A percentile compares a stretch with the other conserved stretches of the same genome.
Evolutionary conservation across 2,888 invertebrate species (phyloP).

Genomic region (Nomada flava): DNA sequence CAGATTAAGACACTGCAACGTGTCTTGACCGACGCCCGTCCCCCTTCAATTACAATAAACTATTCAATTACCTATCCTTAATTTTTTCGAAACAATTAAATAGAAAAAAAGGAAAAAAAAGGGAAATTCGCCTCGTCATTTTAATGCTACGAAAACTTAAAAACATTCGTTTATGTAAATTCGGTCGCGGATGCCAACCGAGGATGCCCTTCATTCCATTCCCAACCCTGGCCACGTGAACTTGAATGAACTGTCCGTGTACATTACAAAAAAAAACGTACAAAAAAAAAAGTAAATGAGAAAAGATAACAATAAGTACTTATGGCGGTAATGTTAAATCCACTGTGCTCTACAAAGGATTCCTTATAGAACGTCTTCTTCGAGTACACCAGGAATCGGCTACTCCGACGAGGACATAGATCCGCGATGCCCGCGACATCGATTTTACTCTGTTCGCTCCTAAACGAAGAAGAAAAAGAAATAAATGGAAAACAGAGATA

Average conservation of each 20-base stretch:
- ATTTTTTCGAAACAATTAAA: conserved; percentile 3
- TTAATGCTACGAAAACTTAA: neutral
- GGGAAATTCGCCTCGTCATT: too few relatives aligned
- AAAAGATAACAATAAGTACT: conserved; percentile 63
- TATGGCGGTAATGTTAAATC: conserved; percentile 53
- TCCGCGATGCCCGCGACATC: conserved; percentile 44
- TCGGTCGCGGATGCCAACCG: conserved; percentile 31
- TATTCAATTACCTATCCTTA: neutral
- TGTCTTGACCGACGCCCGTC: conserved; percentile 24
- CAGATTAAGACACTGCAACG: conserved; percentile 56
- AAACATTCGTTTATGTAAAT: neutral
- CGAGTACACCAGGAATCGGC: conserved; percentile 6
- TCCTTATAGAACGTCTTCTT: conserved; percentile 30
- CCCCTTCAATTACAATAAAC: neutral
- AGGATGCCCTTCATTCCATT: conserved; percentile 22
- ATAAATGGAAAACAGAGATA: conserved; percentile 11
- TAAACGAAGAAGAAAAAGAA: neutral
- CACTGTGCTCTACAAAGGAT: conserved; percentile 42
- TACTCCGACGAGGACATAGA: conserved; percentile 6
- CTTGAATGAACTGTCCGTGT: conserved; percentile 42
- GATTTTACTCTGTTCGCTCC: conserved; percentile 28
- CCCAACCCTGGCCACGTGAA: conserved; percentile 47
- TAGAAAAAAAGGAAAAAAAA: neutral
- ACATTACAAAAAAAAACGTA: conserved; percentile 43
- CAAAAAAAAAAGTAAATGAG: conserved; percentile 31